Base-by-base conservation (phyloP, 2,888 invertebrate genomes). In the Alitta virens region DNA sequence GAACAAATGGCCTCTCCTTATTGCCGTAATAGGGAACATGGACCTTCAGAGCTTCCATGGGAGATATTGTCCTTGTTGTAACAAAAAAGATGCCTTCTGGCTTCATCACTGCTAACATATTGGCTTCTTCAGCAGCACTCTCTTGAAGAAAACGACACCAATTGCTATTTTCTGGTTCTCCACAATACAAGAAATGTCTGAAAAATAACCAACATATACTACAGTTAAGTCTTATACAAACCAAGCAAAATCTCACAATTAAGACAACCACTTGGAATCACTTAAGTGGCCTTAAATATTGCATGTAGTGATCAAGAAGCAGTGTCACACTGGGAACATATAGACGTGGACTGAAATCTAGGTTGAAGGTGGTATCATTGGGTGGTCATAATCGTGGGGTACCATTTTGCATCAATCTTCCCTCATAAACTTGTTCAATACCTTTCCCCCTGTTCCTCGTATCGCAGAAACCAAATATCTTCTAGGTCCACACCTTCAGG, bases 61-160 rank as follows among this genome's bases (percentile, higher is more conserved):
- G 38, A 9, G 51, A 18, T 5, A 59, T 59, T 9, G n/a, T 21
- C 5, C 50, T 26, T 14, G 51, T 49, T 33, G 59, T 59, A 2
- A 49, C 49, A 49, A 59, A 59, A 40, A 59, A 59, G 21, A 59
- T 51, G 21, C 59, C 59, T 40, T 59, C 59, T 2, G 25, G 46
- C 24, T 49, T 25, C 16, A 57, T 46, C 50, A 57, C 57, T 49
- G 49, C 49, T 12, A 57, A 33, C 9, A 33, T 57, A 49, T 57
- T 57, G 27, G 43, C 43, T 1, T 24, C 26, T 9, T 5, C 26
- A 18, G 18, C 16, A 1, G 57, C 46, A 2, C 26, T n/a, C 16
- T 49, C 57, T 21, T 46, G 57, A 1, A 21, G 25, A 3, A 33
- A 33, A 7, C 33, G 33, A 12, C 33, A 33, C 33, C 33, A 33